These are phyloP conservation scores for Latheticus oryzae DNA, from an alignment of 2,888 invertebrate genomes.

Conservation along the genomic window DNA sequence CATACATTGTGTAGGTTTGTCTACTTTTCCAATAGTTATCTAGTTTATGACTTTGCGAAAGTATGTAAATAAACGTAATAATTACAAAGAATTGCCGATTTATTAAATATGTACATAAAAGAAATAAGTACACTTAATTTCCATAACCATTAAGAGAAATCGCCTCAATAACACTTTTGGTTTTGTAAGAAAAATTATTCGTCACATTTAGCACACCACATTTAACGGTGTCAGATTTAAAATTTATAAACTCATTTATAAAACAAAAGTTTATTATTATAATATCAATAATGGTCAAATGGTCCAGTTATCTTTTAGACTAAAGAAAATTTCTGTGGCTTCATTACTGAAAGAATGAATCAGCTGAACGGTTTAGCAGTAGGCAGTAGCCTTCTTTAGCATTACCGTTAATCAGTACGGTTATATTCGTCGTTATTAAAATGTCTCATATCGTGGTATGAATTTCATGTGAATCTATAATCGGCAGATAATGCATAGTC, in stretches of 20 bases:
- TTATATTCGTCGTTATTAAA: slow-evolving; percentile 48
- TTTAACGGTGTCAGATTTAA: no score
- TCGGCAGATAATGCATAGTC: no score
- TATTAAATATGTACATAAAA: slow-evolving; percentile 33
- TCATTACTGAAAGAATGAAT: slow-evolving; percentile 45
- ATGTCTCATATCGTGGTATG: slow-evolving; percentile 17
- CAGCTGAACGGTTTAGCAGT: slow-evolving; percentile 42
- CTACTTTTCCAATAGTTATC: no score
- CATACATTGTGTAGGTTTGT: slow-evolving; percentile 10
- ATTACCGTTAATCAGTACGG: slow-evolving; percentile 56
- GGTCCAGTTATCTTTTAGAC: slow-evolving; percentile 11
- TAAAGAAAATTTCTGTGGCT: slow-evolving; percentile 26
- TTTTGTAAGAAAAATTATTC: no score
- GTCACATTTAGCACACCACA: no score
- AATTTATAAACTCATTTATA: no score
- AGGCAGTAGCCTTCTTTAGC: slow-evolving; percentile 42
- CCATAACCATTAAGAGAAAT: no score
- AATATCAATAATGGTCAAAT: background rate
- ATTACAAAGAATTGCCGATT: slow-evolving; percentile 12
- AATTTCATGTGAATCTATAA: slow-evolving; percentile 5
- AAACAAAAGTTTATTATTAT: no score
- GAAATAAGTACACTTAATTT: no score
- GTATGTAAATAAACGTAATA: slow-evolving; percentile 24
- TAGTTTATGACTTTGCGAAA: no score
- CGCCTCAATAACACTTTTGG: no score